Conservation (phyloP, 2,113 vertebrate genomes). For the Glaucidium brasilianum region DNA sequence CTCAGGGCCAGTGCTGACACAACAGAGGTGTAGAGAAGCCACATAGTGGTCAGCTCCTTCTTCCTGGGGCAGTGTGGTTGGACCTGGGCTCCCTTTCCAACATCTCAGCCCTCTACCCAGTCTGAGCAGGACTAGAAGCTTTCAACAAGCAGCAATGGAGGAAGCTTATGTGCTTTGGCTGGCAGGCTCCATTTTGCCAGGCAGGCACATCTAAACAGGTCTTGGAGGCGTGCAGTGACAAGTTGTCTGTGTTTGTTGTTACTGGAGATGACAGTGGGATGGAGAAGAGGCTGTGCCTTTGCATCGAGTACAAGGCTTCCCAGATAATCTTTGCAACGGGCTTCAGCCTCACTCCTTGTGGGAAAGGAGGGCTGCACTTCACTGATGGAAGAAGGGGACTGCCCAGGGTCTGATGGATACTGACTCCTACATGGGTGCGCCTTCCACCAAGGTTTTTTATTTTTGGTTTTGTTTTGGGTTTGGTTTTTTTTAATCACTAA, state of each 20-base stretch:
- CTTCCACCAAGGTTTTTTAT: not conserved
- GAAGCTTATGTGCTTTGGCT: not conserved
- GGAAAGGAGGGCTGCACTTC: not conserved
- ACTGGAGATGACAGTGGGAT: not conserved
- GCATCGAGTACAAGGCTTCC: fast-evolving
- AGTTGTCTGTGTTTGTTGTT: not conserved
- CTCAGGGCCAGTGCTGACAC: not conserved
- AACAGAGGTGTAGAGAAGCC: fast-evolving
- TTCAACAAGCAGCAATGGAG: not conserved
- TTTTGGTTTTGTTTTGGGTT: no score
- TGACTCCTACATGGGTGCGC: fast-evolving
- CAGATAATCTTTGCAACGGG: not conserved
- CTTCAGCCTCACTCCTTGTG: fast-evolving
- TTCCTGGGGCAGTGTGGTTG: not conserved
- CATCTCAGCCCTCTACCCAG: not conserved
- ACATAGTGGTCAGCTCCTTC: not conserved
- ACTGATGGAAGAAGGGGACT: not conserved
- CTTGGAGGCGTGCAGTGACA: not conserved
- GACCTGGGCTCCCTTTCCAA: not conserved
- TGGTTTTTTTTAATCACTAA: not conserved
- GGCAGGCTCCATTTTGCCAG: not conserved
- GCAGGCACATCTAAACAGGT: not conserved
- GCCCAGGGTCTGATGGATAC: not conserved
- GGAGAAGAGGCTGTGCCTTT: not conserved
- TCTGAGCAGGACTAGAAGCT: not conserved